Evolutionary conservation across 2,797 vertebrate genomes (phyloP).

Genomic region (Adelosebastes latens): DNA sequence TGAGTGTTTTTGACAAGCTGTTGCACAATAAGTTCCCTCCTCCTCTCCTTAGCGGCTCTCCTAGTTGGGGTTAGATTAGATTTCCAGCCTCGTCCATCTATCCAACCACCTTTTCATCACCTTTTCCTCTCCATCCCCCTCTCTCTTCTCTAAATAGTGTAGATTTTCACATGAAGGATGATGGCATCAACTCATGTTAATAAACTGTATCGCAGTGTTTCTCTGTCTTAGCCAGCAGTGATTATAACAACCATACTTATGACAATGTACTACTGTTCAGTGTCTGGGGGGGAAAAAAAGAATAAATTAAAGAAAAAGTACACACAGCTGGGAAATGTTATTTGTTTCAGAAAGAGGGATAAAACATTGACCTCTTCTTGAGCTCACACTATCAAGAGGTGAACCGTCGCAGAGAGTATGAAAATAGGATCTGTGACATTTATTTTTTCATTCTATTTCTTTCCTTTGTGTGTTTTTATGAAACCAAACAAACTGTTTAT

Average conservation of each 20-base stretch:
- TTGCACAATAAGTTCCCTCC: constrained; percentile 31
- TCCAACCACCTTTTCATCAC: constrained; percentile 1
- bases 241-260: constrained; percentile 23
- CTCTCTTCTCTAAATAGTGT: neutral
- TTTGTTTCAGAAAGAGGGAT: constrained; percentile 23
- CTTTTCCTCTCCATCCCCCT: neutral
- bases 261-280: constrained; percentile 22
- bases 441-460: constrained; percentile 25
- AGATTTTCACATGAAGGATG: constrained; percentile 58
- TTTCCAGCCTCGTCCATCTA: neutral
- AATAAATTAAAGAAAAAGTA: constrained; percentile 28
- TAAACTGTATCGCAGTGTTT: constrained; percentile 36
- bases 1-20: constrained; percentile 31
- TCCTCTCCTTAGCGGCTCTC: constrained; percentile 8
- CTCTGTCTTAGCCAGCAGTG: constrained; percentile 42
- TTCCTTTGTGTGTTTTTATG: constrained; percentile 43
- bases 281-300: constrained; percentile 17
- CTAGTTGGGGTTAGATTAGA: too few relatives aligned
- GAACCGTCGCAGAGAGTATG: constrained; percentile 11
- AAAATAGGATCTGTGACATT: constrained; percentile 55
- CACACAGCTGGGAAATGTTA: constrained; percentile 30
- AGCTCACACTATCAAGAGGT: constrained; percentile 26
- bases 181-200: constrained; percentile 47
- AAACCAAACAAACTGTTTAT: constrained; percentile 45
- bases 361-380: constrained; percentile 32